phyloP scores from a whole-genome alignment of 2,113 vertebrate genomes.

The Sceloporus undulatus region DNA sequence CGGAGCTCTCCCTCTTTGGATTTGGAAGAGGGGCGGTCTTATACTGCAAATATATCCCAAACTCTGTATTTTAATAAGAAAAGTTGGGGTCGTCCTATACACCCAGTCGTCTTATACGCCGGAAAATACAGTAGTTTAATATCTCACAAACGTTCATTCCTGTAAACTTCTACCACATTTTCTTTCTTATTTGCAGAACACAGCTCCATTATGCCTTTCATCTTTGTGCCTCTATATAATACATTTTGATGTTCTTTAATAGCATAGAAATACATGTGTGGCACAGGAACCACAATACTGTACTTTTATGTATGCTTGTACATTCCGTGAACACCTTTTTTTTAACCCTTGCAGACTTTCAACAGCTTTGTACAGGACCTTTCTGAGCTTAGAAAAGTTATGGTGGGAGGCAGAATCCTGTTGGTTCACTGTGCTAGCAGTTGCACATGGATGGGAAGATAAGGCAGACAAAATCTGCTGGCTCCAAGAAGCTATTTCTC shows the following conservation, averaged over 20 bases:
- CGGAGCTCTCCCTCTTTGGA: no score
- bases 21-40: no score
- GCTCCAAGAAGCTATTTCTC: no score
- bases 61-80: no score
- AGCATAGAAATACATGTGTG: no score
- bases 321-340: no score
- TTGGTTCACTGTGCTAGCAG: no score
- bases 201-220: not conserved
- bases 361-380: not conserved
- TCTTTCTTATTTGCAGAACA: not conserved
- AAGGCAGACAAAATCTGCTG: no score
- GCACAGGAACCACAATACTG: not conserved
- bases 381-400: not conserved
- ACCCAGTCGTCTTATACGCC: no score
- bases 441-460: no score
- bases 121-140: constrained; percentile 12
- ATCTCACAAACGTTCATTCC: constrained; percentile 51
- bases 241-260: constrained; percentile 41
- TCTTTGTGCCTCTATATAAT: constrained; percentile 1
- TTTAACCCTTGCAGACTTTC: not conserved
- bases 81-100: no score
- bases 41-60: no score
- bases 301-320: not conserved
- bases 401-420: not conserved
- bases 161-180: not conserved